phyloP scores from a whole-genome alignment of 2,113 vertebrate genomes.

The Paracanthobrama guichenoti region DNA sequence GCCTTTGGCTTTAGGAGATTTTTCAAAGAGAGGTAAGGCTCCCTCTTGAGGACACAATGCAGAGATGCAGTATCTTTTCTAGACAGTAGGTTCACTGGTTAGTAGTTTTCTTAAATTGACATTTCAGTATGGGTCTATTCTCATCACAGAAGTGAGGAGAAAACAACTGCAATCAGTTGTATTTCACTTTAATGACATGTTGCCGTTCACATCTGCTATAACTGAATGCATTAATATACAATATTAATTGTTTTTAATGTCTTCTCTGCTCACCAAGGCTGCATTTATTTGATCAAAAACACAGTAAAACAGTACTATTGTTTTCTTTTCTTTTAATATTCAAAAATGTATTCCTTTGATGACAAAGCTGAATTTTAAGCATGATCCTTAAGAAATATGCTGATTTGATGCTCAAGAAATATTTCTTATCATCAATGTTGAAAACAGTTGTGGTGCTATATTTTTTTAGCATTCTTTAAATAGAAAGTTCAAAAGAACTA shows the following conservation, averaged over 20 bases:
- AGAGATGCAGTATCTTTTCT: neutral
- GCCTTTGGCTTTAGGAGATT: conserved; percentile 86
- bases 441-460: neutral
- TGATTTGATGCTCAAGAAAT: too few relatives aligned
- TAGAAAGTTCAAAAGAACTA: neutral
- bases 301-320: neutral
- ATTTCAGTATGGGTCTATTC: neutral
- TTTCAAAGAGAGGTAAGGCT: conserved; percentile 85
- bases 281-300: neutral
- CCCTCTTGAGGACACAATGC: conserved; percentile 11
- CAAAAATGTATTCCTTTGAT: too few relatives aligned
- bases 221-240: neutral
- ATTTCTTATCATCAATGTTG: too few relatives aligned
- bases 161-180: neutral
- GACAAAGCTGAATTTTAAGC: too few relatives aligned
- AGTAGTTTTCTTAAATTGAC: neutral
- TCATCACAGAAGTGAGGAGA: neutral
- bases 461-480: neutral
- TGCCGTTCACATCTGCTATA: neutral
- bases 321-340: too few relatives aligned
- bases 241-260: neutral
- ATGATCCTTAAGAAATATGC: too few relatives aligned
- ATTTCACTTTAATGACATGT: neutral
- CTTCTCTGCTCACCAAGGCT: neutral
- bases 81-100: neutral